These are phyloP conservation scores for Donacobius atricapilla DNA, from an alignment of 2,113 vertebrate genomes.

Conservation along the genomic window DNA sequence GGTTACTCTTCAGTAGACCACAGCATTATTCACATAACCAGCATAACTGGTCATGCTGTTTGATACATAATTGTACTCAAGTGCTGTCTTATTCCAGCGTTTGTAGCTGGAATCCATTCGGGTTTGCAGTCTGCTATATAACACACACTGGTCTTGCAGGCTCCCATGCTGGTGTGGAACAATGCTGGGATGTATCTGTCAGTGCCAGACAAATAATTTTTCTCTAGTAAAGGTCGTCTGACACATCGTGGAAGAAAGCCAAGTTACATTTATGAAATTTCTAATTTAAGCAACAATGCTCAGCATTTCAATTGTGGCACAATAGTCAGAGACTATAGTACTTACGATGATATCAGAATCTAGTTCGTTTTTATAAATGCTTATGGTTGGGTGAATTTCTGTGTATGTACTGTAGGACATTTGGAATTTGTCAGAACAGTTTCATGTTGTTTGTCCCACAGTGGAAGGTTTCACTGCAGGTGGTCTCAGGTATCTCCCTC, in stretches of 20 bases:
- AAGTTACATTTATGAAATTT: background rate
- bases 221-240: background rate
- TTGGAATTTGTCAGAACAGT: background rate
- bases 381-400: background rate
- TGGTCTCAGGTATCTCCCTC: background rate
- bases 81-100: background rate
- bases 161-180: background rate
- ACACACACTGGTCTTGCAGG: background rate
- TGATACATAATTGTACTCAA: background rate
- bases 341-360: background rate
- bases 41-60: rapidly evolving
- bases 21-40: background rate
- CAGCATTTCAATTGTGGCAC: background rate
- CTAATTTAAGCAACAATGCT: background rate
- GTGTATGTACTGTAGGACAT: background rate
- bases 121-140: background rate
- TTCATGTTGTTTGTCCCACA: background rate
- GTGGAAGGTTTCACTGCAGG: background rate
- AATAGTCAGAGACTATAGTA: background rate
- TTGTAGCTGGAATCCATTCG: background rate
- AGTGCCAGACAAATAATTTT: background rate
- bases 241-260: background rate
- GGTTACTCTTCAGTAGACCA: background rate
- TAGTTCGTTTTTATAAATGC: background rate
- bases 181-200: background rate